Conservation (phyloP, 2,888 invertebrate genomes). For the Apotomis turbidana region DNA sequence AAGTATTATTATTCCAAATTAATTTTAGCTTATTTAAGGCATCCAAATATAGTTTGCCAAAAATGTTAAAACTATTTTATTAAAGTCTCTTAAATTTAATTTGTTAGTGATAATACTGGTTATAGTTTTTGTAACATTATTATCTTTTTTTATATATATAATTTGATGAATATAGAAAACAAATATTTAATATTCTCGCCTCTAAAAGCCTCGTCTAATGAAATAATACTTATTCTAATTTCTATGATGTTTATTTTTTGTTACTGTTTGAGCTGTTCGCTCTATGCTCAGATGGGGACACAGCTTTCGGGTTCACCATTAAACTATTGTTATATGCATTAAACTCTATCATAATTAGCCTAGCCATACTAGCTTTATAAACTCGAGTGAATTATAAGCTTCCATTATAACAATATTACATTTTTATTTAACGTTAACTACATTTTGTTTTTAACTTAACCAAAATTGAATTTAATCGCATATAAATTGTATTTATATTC, state of each 20-base stretch:
- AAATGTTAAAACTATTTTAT: not conserved
- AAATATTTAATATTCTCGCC: too few species aligned
- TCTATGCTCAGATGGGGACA: not conserved
- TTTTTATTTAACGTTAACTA: conserved; percentile 24
- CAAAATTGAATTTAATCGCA: not conserved
- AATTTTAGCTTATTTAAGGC: conserved; percentile 1
- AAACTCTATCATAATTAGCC: conserved; percentile 23
- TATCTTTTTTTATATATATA: too few species aligned
- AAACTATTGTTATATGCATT: not conserved
- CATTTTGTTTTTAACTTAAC: too few species aligned
- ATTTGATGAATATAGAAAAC: too few species aligned
- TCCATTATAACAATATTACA: conserved; percentile 36
- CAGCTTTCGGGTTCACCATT: not conserved
- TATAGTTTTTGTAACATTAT: too few species aligned
- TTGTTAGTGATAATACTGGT: too few species aligned
- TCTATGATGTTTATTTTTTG: too few species aligned
- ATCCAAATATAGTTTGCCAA: conserved; percentile 10
- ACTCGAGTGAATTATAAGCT: conserved; percentile 21
- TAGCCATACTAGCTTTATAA: conserved; percentile 40
- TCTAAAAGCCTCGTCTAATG: too few species aligned
- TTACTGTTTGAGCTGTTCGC: too few species aligned
- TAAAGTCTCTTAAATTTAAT: not conserved
- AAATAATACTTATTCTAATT: too few species aligned
- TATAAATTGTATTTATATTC: too few species aligned
- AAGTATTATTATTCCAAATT: conserved; percentile 36